Evolutionary conservation across 1,140 invertebrate species (phyloP).

Genomic region (Cotesia vestalis): DNA sequence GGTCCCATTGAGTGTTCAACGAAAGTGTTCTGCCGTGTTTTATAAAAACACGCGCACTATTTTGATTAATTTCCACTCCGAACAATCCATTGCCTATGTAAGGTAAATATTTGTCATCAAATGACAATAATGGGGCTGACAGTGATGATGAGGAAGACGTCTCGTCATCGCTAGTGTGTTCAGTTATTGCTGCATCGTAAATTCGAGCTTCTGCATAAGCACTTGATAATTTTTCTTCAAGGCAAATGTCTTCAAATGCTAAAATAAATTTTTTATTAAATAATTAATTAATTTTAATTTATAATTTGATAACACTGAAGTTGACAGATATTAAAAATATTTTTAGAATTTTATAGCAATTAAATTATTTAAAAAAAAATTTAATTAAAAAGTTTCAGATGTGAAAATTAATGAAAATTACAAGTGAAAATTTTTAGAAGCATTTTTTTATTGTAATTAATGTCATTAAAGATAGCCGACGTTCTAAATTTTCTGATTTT

Average conservation of each 20-base stretch:
- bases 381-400: too few relatives aligned
- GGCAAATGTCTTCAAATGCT: conserved; percentile 71
- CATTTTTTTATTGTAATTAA: too few relatives aligned
- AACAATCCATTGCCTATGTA: conserved; percentile 84
- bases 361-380: too few relatives aligned
- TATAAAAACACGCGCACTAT: conserved; percentile 73
- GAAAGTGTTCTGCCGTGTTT: conserved; percentile 77
- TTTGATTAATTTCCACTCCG: conserved; percentile 71
- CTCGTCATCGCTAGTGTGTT: conserved; percentile 64
- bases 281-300: conserved; percentile 27
- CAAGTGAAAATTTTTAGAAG: too few relatives aligned
- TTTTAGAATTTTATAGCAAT: too few relatives aligned
- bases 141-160: conserved; percentile 41
- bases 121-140: conserved; percentile 23
- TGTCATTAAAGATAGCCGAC: too few relatives aligned
- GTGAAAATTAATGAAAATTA: too few relatives aligned
- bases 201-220: conserved; percentile 70
- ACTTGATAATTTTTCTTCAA: conserved; percentile 71
- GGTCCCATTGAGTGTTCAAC: conserved; percentile 76
- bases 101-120: conserved; percentile 73
- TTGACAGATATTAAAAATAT: too few relatives aligned
- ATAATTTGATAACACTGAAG: conserved; percentile 7
- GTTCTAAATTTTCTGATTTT: too few relatives aligned
- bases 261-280: conserved; percentile 14
- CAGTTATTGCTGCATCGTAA: conserved; percentile 76